Evolutionary conservation across 37 sponge, comb jelly and placozoan genomes (phyloP).

Genomic region (Oopsacas minuta): DNA sequence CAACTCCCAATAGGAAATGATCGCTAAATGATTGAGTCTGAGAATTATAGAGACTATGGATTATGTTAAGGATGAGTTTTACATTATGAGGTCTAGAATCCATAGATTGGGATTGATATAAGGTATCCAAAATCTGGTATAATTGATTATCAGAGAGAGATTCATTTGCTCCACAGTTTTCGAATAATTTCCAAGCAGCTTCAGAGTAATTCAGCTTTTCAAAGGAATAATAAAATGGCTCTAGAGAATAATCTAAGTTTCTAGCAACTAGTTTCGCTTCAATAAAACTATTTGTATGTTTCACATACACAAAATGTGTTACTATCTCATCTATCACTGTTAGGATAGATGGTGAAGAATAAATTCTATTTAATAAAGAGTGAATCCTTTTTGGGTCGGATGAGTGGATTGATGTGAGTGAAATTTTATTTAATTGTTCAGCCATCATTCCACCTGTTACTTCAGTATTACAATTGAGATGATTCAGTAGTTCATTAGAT

Average conservation of each 20-base stretch:
- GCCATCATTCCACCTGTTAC: background rate
- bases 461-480: background rate
- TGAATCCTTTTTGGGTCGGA: background rate
- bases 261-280: background rate
- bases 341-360: background rate
- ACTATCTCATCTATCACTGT: background rate
- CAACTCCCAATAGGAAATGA: background rate
- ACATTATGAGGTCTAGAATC: too few species aligned
- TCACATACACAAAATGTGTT: background rate
- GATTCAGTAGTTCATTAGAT: background rate
- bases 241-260: background rate
- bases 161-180: background rate
- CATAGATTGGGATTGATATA: background rate
- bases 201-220: background rate
- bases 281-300: background rate
- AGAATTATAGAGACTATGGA: too few species aligned
- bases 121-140: background rate
- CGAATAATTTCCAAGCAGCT: background rate
- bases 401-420: background rate
- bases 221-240: background rate
- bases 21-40: too few species aligned
- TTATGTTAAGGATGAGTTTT: too few species aligned
- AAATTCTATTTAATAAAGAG: background rate
- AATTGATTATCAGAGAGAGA: background rate
- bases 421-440: background rate